Percentiles rank a stretch among this genome's conserved stretches.
Conservation (phyloP, 2,888 invertebrate species). For the Lycia hirtaria region DNA sequence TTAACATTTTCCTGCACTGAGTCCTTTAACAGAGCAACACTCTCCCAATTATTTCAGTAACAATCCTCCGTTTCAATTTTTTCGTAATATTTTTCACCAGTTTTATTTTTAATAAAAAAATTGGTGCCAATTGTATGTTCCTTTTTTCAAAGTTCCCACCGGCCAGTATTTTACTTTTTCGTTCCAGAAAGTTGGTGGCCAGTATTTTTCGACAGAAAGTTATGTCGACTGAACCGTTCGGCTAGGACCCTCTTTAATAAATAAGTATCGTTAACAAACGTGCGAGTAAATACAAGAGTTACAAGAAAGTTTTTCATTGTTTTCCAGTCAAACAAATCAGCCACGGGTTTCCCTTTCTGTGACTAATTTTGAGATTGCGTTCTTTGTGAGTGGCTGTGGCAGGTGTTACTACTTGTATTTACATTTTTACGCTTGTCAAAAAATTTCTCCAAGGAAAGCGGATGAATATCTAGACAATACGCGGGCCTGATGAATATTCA, state of each 20-base stretch:
- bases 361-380: constrained; percentile 63
- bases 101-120: constrained; percentile 26
- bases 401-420: constrained; percentile 55
- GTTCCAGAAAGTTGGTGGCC: constrained; percentile 6
- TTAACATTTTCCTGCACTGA: constrained; percentile 55
- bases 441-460: constrained; percentile 62
- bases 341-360: constrained; percentile 68
- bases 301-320: constrained; percentile 77
- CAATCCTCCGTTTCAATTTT: neutral
- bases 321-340: constrained; percentile 72
- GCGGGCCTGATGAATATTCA: constrained; percentile 31
- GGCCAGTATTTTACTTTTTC: constrained; percentile 17
- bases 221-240: constrained; percentile 53
- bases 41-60: neutral
- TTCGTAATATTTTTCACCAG: neutral
- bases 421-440: constrained; percentile 62
- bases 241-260: constrained; percentile 62
- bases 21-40: neutral
- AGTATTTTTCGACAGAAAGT: constrained; percentile 15
- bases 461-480: constrained; percentile 39
- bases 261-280: constrained; percentile 61
- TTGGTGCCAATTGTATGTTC: constrained; percentile 23
- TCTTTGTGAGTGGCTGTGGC: constrained; percentile 57
- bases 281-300: constrained; percentile 64
- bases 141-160: constrained; percentile 25